These are phyloP conservation scores for Schrankia costaestrigalis DNA, from an alignment of 2,888 invertebrate genomes.

Conservation along the genomic window DNA sequence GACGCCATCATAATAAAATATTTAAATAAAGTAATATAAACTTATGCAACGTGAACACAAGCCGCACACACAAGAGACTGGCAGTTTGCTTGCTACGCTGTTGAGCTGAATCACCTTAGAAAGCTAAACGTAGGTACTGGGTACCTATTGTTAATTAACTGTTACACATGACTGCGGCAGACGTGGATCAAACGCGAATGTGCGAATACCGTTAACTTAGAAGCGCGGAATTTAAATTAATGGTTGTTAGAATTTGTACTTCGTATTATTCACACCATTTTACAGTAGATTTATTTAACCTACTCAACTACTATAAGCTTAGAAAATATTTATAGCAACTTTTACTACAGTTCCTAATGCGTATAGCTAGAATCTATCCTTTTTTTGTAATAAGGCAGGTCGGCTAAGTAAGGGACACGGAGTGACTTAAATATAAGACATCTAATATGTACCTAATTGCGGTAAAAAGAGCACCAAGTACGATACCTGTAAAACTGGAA, in stretches of 20 bases:
- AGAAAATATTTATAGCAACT: too few relatives aligned
- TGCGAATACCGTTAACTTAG: constrained; percentile 62
- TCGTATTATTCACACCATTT: too few relatives aligned
- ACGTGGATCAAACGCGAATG: constrained; percentile 65
- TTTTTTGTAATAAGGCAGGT: too few relatives aligned
- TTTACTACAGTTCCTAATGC: too few relatives aligned
- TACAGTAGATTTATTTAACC: too few relatives aligned
- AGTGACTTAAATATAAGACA: too few relatives aligned
- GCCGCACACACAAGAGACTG: constrained; percentile 53
- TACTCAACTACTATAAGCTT: too few relatives aligned
- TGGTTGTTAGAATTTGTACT: constrained; percentile 3
- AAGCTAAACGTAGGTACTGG: constrained; percentile 65
- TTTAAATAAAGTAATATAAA: constrained; percentile 27
- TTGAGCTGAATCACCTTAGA: constrained; percentile 77
- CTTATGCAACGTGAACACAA: constrained; percentile 28
- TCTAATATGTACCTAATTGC: too few relatives aligned
- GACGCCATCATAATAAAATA: constrained; percentile 62
- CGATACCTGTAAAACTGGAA: too few relatives aligned
- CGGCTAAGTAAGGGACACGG: too few relatives aligned
- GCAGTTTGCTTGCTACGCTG: constrained; percentile 51
- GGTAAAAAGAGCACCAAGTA: too few relatives aligned
- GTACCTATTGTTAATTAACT: constrained; percentile 67
- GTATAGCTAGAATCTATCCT: too few relatives aligned
- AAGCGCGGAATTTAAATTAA: constrained; percentile 57
- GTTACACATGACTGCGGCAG: constrained; percentile 69